These are phyloP conservation scores for Tenthredo distinguenda DNA, from an alignment of 2,888 invertebrate genomes.

Conservation along the genomic window DNA sequence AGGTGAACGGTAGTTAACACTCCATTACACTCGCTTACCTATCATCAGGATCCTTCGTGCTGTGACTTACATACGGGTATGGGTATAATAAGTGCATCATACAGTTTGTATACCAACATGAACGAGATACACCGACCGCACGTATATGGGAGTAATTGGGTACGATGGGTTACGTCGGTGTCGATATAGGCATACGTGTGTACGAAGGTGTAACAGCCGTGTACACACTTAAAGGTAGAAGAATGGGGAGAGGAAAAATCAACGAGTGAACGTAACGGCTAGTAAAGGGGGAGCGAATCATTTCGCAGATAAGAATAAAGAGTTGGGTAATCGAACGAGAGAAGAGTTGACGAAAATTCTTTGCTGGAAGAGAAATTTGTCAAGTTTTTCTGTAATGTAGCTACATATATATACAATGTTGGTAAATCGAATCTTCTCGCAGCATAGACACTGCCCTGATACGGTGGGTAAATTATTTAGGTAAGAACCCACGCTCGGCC, in stretches of 20 bases:
- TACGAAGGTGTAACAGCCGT: not conserved
- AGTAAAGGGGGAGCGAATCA: not conserved
- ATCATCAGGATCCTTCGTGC: constrained; percentile 68
- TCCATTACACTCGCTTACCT: constrained; percentile 76
- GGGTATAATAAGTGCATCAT: constrained; percentile 11
- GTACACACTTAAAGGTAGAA: not conserved
- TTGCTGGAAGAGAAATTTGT: not conserved
- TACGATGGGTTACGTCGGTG: not conserved
- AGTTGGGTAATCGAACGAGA: not conserved
- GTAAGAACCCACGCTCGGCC: constrained; percentile 56
- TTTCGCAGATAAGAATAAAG: not conserved
- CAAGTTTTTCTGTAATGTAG: not conserved
- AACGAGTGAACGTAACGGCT: not conserved
- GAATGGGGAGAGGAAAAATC: not conserved
- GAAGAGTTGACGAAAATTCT: too few species aligned
- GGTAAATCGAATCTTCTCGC: not conserved
- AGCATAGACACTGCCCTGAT: not conserved
- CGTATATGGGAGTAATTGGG: not conserved
- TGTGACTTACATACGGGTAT: constrained; percentile 30
- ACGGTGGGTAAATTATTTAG: constrained; percentile 34
- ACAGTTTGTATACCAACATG: not conserved
- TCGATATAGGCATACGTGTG: not conserved
- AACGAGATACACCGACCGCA: not conserved
- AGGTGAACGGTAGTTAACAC: constrained; percentile 75
- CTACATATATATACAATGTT: too few species aligned